Percentiles rank a stretch among this genome's conserved stretches.
phyloP scores from a whole-genome alignment of 2,888 invertebrate species.

The Baccha elongata region DNA sequence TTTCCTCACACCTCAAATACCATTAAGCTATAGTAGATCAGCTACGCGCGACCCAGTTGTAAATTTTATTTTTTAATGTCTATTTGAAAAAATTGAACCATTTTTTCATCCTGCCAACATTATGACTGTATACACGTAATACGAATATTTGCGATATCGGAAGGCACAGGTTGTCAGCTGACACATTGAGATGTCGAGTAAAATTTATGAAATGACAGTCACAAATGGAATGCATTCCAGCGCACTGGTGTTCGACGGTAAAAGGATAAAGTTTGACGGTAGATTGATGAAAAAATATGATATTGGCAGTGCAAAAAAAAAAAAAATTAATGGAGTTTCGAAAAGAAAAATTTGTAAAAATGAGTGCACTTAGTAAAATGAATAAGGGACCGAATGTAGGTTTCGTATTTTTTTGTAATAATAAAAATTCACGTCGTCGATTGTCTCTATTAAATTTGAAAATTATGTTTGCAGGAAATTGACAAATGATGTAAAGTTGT shows the following conservation, averaged over 20 bases:
- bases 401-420: background rate
- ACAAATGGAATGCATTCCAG: slow-evolving; percentile 28
- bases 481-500: too few species aligned
- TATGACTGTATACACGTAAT: too few species aligned
- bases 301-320: slow-evolving; percentile 2
- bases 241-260: background rate
- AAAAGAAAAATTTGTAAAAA: background rate
- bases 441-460: background rate
- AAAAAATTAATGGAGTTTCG: background rate
- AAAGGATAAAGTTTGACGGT: slow-evolving; percentile 29
- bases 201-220: slow-evolving; percentile 22
- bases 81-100: too few species aligned
- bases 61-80: too few species aligned
- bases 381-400: background rate
- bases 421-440: background rate
- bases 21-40: too few species aligned
- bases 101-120: too few species aligned
- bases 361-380: slow-evolving; percentile 14
- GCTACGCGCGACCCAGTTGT: too few species aligned
- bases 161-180: slow-evolving; percentile 1
- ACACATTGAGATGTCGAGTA: slow-evolving; percentile 1
- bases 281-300: slow-evolving; percentile 35
- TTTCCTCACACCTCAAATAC: too few species aligned
- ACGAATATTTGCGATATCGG: slow-evolving; percentile 2
- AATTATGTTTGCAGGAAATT: too few species aligned